Base-by-base conservation (phyloP, 1,140 invertebrate species). In the Plutomurus gul region DNA sequence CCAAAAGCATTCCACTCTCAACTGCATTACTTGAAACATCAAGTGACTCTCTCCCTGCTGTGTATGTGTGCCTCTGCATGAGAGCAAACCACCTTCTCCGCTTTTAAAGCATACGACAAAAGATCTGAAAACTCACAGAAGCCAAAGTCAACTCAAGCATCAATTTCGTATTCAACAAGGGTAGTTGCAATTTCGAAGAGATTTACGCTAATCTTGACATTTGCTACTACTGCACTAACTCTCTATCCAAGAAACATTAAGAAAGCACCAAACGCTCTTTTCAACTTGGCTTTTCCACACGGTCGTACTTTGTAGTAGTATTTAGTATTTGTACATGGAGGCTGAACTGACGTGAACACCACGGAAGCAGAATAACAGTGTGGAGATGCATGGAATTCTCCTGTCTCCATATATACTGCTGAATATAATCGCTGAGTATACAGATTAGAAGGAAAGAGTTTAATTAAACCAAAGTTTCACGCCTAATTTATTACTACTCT, bases 381-480 rank as follows among this genome's bases (percentile, higher is more conserved):
- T 22, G 47, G 47, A 51, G 47, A 18, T 51, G 1, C 47, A 51
- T 51, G 47, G 47, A 51, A 51, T 51, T 51, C 47, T 65, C 56
- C 36, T 65, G 56, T 65, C 27, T 65, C 27, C 56, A 2, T 43
- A 43, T 43, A 65, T n/a, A n/a, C n/a, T n/a, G n/a, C n/a, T n/a
- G n/a, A n/a, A n/a, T 33, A 30, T 65, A 65, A 65, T 65, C 56
- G 56, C 56, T 51, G 56, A 30, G 11, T 65, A 65, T 72, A 72
- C 70, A 72, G 70, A 72, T 72, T 72, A 72, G 70, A 72, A 43
- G 36, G 40, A 43, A 72, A 72, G 70, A 72, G 36, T 72, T 72
- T 72, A 72, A 72, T 72, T 72, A 72, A 72, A 72, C 36, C 70
- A 39, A 43, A 72, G 70, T 72, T 72, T 72, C 70, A 72, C 70